Conservation (phyloP, 1,140 invertebrate genomes). For the Caenorhabditis inopinata region DNA sequence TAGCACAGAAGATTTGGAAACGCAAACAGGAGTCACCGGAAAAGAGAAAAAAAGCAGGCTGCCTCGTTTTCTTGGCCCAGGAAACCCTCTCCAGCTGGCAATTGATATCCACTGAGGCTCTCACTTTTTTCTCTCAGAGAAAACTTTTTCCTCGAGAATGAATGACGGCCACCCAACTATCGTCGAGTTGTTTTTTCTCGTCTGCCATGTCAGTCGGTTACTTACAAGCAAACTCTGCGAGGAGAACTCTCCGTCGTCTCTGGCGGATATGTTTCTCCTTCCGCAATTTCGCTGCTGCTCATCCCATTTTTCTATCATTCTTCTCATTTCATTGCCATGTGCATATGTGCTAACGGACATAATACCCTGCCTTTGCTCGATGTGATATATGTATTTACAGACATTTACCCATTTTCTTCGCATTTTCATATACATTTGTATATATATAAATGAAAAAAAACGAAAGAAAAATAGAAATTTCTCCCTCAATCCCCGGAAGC, state of each 20-base stretch:
- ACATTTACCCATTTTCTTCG: too few relatives aligned
- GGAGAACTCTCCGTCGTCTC: background rate
- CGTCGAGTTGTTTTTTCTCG: background rate
- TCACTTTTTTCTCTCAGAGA: background rate
- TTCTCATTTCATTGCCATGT: conserved; percentile 24
- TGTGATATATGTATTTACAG: background rate
- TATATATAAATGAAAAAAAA: background rate
- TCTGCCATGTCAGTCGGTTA: too few relatives aligned
- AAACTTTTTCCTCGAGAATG: background rate
- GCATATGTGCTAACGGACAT: conserved; percentile 30
- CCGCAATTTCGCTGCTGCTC: background rate
- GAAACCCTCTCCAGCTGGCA: conserved; percentile 11
- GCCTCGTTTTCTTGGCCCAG: conserved; percentile 25
- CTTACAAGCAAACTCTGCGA: too few relatives aligned
- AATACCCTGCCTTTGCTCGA: background rate
- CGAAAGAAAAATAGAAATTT: background rate
- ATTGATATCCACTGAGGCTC: conserved; percentile 23
- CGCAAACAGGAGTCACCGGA: background rate
- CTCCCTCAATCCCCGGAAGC: too few relatives aligned
- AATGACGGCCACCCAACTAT: background rate
- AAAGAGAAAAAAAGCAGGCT: conserved; percentile 5
- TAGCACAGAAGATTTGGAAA: background rate
- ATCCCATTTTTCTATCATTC: background rate
- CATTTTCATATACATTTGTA: too few relatives aligned
- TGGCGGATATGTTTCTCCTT: background rate